phyloP scores from a whole-genome alignment of 2,113 vertebrate species.

The Mormyrus iriodes region DNA sequence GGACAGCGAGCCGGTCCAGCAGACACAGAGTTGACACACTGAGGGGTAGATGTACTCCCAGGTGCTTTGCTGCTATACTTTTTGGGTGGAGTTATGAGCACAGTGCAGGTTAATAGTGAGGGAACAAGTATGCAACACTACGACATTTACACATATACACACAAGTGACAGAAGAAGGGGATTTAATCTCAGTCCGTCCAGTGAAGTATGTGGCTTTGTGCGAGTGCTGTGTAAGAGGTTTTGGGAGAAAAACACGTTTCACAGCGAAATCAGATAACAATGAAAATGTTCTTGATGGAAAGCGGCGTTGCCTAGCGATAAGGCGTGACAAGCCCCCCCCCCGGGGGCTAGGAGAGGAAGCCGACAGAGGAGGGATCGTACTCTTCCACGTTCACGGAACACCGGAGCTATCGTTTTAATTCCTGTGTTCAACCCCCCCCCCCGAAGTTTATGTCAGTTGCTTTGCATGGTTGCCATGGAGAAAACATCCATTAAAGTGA shows the following conservation, averaged over 20 bases:
- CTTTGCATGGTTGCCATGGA: conserved; percentile 1
- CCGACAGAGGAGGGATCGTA: neutral
- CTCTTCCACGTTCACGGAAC: neutral
- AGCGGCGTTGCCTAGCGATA: neutral
- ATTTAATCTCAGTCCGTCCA: neutral
- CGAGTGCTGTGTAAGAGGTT: neutral
- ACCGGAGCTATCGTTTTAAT: neutral
- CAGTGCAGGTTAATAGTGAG: neutral
- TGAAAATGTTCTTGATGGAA: neutral
- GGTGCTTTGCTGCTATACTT: too few relatives aligned
- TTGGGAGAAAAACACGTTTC: neutral
- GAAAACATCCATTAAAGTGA: neutral
- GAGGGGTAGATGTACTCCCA: neutral
- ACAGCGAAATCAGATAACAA: neutral
- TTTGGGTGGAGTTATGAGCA: neutral
- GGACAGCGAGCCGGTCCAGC: neutral
- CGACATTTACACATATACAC: too few relatives aligned
- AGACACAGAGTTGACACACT: neutral
- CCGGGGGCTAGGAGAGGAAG: neutral
- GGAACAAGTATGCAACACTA: neutral
- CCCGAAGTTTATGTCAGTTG: neutral
- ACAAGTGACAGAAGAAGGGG: neutral
- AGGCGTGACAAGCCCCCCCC: neutral
- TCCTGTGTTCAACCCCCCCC: neutral
- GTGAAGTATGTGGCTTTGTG: neutral